These are phyloP conservation scores for Lysiphlebus fabarum DNA, from an alignment of 1,140 invertebrate species.

Conservation along the genomic window DNA sequence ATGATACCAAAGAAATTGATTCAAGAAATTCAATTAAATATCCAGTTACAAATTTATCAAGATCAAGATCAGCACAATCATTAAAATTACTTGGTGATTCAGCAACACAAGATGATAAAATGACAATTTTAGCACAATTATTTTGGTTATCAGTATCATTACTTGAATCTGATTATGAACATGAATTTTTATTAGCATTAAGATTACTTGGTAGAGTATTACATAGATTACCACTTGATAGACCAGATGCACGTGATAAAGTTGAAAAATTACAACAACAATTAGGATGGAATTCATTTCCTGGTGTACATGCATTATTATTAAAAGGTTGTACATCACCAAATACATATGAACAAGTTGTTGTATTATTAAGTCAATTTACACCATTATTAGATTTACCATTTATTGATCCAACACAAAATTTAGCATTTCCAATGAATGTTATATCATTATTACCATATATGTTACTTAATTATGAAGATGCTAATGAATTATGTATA, in stretches of 20 bases:
- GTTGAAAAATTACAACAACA: conserved; percentile 83
- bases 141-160: conserved; percentile 95
- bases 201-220: conserved; percentile 77
- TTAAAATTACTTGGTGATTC: conserved; percentile 72
- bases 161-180: conserved; percentile 96
- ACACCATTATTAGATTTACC: conserved; percentile 83
- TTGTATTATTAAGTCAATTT: conserved; percentile 82
- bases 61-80: conserved; percentile 91
- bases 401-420: conserved; percentile 89
- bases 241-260: conserved; percentile 89
- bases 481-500: conserved; percentile 89
- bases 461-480: conserved; percentile 93
- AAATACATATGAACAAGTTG: conserved; percentile 79
- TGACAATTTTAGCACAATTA: conserved; percentile 89
- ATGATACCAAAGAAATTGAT: conserved; percentile 59
- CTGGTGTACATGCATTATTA: conserved; percentile 87
- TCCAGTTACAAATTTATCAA: conserved; percentile 69
- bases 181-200: conserved; percentile 92
- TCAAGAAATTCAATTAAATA: conserved; percentile 57
- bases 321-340: conserved; percentile 87
- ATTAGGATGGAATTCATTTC: conserved; percentile 82
- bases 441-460: conserved; percentile 95
- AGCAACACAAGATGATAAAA: conserved; percentile 82
- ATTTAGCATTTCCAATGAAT: conserved; percentile 91
- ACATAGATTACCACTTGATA: conserved; percentile 80